Evolutionary conservation across 1,140 invertebrate species (phyloP).

Genomic region (Saxidomus purpurata): DNA sequence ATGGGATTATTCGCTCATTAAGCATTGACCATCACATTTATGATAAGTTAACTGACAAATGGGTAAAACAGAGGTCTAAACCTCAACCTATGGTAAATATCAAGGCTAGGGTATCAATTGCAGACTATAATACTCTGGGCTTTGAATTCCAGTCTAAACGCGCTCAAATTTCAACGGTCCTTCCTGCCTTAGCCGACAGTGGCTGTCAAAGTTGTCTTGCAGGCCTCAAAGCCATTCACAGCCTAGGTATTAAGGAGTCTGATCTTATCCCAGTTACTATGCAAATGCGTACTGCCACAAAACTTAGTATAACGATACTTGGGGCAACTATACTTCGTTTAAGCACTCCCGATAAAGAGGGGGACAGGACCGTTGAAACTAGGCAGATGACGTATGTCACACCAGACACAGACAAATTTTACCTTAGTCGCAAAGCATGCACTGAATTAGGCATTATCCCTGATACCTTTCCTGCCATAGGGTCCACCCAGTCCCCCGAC

Average conservation of each 20-base stretch:
- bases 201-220: conserved; percentile 65
- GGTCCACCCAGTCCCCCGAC: not conserved
- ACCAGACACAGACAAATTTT: not conserved
- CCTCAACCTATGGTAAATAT: conserved; percentile 36
- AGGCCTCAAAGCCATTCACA: not conserved
- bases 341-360: conserved; percentile 2
- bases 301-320: not conserved
- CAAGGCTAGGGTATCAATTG: not conserved
- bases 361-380: conserved; percentile 44
- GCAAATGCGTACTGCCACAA: not conserved
- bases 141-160: not conserved
- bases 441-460: not conserved
- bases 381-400: not conserved
- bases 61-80: not conserved
- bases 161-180: not conserved
- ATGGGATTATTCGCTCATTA: not conserved
- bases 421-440: not conserved
- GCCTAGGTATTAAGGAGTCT: not conserved
- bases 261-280: not conserved
- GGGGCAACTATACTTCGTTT: not conserved
- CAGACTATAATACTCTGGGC: conserved; percentile 6
- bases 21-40: conserved; percentile 20
- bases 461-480: not conserved
- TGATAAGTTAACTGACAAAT: conserved; percentile 8
- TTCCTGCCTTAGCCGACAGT: conserved; percentile 26